Conservation (phyloP, 2,888 invertebrate genomes). For the Hirtodrosophila trivittata region DNA sequence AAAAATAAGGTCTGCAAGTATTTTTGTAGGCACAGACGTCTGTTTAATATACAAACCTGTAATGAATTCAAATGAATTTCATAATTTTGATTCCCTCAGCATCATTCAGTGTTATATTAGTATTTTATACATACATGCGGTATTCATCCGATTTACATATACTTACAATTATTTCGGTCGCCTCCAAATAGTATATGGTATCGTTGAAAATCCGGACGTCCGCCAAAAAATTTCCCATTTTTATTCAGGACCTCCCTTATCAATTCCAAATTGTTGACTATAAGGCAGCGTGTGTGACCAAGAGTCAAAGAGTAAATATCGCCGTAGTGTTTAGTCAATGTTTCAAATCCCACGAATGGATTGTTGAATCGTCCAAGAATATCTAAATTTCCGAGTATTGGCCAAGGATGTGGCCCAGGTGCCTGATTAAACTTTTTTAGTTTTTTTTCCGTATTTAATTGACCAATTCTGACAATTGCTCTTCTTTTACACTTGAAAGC, state of each 20-base stretch:
- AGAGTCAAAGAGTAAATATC: constrained; percentile 89
- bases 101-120: too few species aligned
- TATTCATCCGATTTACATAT: neutral
- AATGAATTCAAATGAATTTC: too few species aligned
- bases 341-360: constrained; percentile 90
- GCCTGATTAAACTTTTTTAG: too few species aligned
- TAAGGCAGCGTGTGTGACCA: constrained; percentile 88
- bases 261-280: constrained; percentile 89
- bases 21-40: too few species aligned
- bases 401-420: constrained; percentile 88
- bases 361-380: constrained; percentile 86
- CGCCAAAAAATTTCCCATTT: constrained; percentile 92
- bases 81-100: too few species aligned
- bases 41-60: too few species aligned
- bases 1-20: too few species aligned
- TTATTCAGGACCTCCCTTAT: constrained; percentile 91
- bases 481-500: too few species aligned
- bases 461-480: too few species aligned
- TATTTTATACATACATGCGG: too few species aligned
- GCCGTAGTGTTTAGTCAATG: constrained; percentile 88
- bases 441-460: too few species aligned
- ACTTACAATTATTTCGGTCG: constrained; percentile 94
- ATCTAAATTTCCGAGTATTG: constrained; percentile 89
- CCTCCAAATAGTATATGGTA: constrained; percentile 93
- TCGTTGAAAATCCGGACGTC: constrained; percentile 91